Conservation (phyloP, 1,140 invertebrate species). For the Dysdera silvatica region DNA sequence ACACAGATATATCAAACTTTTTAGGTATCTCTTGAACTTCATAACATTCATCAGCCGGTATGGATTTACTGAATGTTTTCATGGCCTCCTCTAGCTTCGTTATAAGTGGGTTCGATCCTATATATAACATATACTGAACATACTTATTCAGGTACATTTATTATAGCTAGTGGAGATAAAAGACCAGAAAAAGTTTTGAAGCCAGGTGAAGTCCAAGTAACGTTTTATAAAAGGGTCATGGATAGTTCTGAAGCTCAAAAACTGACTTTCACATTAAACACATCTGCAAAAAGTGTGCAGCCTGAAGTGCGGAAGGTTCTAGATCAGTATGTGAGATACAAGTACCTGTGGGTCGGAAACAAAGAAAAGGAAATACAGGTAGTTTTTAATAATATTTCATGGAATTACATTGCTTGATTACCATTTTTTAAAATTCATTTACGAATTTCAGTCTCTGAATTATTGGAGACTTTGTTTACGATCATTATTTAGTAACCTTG, state of each 20-base stretch:
- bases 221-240: slow-evolving; percentile 8
- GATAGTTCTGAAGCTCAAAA: slow-evolving; percentile 4
- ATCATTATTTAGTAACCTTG: no score
- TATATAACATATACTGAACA: no score
- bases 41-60: no score
- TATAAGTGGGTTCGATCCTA: no score
- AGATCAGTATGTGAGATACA: slow-evolving; percentile 5
- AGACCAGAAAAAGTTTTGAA: neutral
- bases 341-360: slow-evolving; percentile 8
- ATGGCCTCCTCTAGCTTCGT: no score
- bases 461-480: no score
- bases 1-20: no score
- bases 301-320: slow-evolving; percentile 16
- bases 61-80: no score
- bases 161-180: no score
- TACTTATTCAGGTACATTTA: no score
- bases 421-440: neutral
- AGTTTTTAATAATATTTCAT: neutral
- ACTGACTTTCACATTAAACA: neutral
- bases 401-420: neutral
- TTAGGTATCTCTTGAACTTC: no score
- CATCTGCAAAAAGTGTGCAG: slow-evolving; percentile 17
- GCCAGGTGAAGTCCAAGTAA: neutral
- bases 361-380: slow-evolving; percentile 21
- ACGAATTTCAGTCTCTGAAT: neutral